Evolutionary conservation across 2,888 invertebrate species (phyloP).

Genomic region (Tridacna crocea): DNA sequence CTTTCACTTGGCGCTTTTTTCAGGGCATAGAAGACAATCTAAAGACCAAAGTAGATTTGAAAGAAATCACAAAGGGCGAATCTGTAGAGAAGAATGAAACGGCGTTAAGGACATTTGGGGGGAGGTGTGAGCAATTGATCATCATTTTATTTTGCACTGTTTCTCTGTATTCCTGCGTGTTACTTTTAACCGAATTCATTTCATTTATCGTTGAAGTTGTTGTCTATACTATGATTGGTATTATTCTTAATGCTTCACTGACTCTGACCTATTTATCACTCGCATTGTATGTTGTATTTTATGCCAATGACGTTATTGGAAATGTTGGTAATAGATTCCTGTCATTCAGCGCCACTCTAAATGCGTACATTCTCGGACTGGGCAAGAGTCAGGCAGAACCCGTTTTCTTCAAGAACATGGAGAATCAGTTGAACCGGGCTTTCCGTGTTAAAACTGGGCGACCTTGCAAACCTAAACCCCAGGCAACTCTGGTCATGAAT

Average conservation of each 20-base stretch:
- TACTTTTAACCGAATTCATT: slow-evolving; percentile 77
- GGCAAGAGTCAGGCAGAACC: slow-evolving; percentile 55
- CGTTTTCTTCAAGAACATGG: slow-evolving; percentile 25
- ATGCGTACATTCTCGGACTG: slow-evolving; percentile 63
- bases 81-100: slow-evolving; percentile 52
- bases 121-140: slow-evolving; percentile 58
- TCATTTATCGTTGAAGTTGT: slow-evolving; percentile 79
- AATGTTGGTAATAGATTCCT: slow-evolving; percentile 76
- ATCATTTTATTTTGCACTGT: slow-evolving; percentile 69
- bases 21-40: slow-evolving; percentile 22
- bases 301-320: slow-evolving; percentile 77
- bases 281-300: slow-evolving; percentile 72
- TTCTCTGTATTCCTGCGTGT: slow-evolving; percentile 72
- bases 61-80: slow-evolving; percentile 52
- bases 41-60: slow-evolving; percentile 32
- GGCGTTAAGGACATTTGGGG: slow-evolving; percentile 28
- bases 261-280: slow-evolving; percentile 77
- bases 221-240: slow-evolving; percentile 79
- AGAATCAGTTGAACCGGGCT: slow-evolving; percentile 73
- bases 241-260: slow-evolving; percentile 78
- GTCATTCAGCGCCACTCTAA: slow-evolving; percentile 76
- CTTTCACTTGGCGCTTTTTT: slow-evolving; percentile 13
- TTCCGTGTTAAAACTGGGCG: slow-evolving; percentile 71
- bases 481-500: slow-evolving; percentile 30
- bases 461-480: slow-evolving; percentile 48